Base-by-base conservation (phyloP, 2,888 invertebrate species). In the Parnassius smintheus region DNA sequence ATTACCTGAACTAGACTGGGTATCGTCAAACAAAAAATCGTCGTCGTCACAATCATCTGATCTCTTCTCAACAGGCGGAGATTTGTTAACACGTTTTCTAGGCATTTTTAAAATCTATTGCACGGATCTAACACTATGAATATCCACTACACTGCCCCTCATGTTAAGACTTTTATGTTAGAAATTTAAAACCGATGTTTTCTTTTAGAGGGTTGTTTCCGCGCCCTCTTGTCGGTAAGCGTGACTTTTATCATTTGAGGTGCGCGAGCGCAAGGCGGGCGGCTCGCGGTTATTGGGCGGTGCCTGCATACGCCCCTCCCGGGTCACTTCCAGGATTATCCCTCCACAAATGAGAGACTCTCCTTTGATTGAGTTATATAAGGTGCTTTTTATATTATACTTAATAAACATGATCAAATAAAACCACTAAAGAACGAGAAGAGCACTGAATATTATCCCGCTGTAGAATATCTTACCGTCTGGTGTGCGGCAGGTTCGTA, bases 1-100 rank as follows among this genome's bases (percentile, higher is more conserved):
- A 2, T n/a, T 69, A 90, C 91, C 89, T 74, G 91, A 91, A 70
- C 80, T 87, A 10, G 91, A 90, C 61, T 88, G 87, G 52, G 84
- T 85, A 68, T 91, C 91, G 59, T 91, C 91, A 65, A 90, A 90
- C 65, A 88, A 85, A 67, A 89, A 90, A 72, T 91, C 91, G 65
- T 91, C 91, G 65, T 91, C 91, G 10, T 90, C 89, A 8, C 70
- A 77, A 48, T 87, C 89, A 11, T 89, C 90, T 3, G 73, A 67
- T 55, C 83, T 80, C 65, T 85, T 89, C 18, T 89, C 90, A 9
- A 75, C 68, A 0, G 85, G 79, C 35, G 86, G 83, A 1, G 88
- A 84, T 68, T 81, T 78, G 69, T 80, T 85, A 41, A 74, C 77
- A 48, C 88, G 77, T 82, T 91, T 91, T 66, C 90, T 81, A 9